Conservation (phyloP, 2,797 vertebrate species). For the Sylvia borin region DNA sequence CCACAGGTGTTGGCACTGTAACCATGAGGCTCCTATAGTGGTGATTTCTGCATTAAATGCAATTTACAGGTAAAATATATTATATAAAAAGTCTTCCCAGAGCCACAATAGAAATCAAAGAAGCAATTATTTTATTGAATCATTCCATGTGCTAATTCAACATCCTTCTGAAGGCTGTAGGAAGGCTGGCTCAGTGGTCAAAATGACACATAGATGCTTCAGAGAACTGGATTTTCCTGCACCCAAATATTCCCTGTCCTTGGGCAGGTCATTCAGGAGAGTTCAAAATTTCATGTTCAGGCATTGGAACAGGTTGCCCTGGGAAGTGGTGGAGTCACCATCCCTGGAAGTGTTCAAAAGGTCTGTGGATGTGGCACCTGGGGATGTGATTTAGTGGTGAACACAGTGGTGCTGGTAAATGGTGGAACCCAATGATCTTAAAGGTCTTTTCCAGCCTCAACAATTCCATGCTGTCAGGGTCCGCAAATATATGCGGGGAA, state of each 20-base stretch:
- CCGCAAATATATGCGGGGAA: no score
- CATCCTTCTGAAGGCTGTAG: neutral
- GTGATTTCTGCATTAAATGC: neutral
- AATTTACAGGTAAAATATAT: neutral
- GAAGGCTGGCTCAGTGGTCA: neutral
- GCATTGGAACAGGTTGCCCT: no score
- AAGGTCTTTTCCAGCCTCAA: neutral
- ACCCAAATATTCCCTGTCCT: neutral
- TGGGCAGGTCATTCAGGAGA: neutral
- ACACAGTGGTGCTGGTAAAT: neutral
- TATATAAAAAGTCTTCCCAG: neutral
- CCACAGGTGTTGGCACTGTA: neutral
- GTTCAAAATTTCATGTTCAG: neutral
- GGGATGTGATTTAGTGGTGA: neutral
- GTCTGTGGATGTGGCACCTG: neutral
- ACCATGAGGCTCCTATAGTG: neutral
- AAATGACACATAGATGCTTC: neutral
- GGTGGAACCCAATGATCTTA: accelerated
- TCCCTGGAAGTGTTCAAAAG: neutral
- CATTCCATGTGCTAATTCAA: neutral
- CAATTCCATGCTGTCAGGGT: neutral
- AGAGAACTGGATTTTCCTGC: neutral
- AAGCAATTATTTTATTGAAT: neutral
- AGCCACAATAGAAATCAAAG: neutral
- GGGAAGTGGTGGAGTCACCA: neutral